Evolutionary conservation across 2,888 invertebrate species (phyloP).

Genomic region (Limnephilus rhombicus): DNA sequence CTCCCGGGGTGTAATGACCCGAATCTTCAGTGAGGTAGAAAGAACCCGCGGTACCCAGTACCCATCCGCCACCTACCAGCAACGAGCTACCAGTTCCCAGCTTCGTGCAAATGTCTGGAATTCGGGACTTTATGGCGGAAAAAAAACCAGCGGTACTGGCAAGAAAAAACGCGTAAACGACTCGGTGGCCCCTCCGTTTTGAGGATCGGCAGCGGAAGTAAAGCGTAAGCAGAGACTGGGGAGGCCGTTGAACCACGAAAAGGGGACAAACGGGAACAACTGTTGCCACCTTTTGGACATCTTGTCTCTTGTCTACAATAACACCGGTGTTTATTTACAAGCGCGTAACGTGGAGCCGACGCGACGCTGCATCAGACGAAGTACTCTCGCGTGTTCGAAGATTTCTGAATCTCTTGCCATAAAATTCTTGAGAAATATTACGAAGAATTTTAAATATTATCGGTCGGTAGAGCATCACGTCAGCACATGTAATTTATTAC

Average conservation of each 20-base stretch:
- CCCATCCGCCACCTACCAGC: not conserved
- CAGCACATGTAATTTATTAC: no score
- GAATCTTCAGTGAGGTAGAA: constrained; percentile 34
- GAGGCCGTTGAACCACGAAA: constrained; percentile 27
- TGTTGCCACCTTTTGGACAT: constrained; percentile 44
- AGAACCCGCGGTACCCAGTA: not conserved
- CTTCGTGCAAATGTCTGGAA: constrained; percentile 41
- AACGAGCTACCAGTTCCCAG: not conserved
- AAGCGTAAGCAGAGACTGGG: constrained; percentile 14
- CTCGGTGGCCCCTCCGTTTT: constrained; percentile 9
- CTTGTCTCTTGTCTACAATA: constrained; percentile 45
- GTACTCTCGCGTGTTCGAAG: not conserved
- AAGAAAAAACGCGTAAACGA: constrained; percentile 4
- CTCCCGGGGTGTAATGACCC: constrained; percentile 49
- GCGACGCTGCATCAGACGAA: not conserved
- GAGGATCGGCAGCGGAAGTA: constrained; percentile 38
- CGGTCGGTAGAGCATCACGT: not conserved
- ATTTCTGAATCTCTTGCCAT: not conserved
- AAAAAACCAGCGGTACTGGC: constrained; percentile 17
- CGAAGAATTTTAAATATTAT: not conserved
- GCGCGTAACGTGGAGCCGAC: not conserved
- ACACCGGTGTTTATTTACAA: constrained; percentile 33
- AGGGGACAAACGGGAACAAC: constrained; percentile 39
- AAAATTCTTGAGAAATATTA: not conserved
- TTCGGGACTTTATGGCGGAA: not conserved